These are phyloP conservation scores for Arctia plantaginis DNA, from an alignment of 2,888 invertebrate species.

Conservation along the genomic window DNA sequence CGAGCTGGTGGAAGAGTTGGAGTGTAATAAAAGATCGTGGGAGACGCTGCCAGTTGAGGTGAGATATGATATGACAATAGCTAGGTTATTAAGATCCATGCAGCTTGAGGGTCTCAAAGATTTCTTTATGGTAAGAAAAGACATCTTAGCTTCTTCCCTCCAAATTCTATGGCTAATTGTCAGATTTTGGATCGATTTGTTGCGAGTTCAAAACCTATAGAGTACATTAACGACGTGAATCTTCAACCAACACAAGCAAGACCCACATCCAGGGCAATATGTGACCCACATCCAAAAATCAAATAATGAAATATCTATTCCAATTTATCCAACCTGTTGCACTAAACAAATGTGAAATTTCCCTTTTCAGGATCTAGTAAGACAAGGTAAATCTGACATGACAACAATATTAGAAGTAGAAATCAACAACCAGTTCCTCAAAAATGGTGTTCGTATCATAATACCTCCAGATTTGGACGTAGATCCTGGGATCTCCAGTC, in stretches of 20 bases:
- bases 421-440: slow-evolving; percentile 89
- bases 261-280: background rate
- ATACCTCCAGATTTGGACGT: slow-evolving; percentile 88
- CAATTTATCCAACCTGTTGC: background rate
- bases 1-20: slow-evolving; percentile 90
- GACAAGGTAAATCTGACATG: slow-evolving; percentile 87
- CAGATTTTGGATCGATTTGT: background rate
- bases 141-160: background rate
- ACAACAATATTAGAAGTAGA: slow-evolving; percentile 92
- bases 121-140: background rate
- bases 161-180: background rate
- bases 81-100: background rate
- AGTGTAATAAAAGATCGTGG: slow-evolving; percentile 89
- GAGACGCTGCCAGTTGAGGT: slow-evolving; percentile 89
- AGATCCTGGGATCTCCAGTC: slow-evolving; percentile 55
- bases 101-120: background rate
- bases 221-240: background rate
- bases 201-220: background rate
- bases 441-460: slow-evolving; percentile 90
- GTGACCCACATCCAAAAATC: background rate
- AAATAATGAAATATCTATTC: background rate
- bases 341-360: background rate
- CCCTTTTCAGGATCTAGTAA: slow-evolving; percentile 76
- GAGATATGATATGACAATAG: background rate
- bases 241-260: background rate